Conservation (phyloP, 2,113 vertebrate species). For the Caretta caretta region DNA sequence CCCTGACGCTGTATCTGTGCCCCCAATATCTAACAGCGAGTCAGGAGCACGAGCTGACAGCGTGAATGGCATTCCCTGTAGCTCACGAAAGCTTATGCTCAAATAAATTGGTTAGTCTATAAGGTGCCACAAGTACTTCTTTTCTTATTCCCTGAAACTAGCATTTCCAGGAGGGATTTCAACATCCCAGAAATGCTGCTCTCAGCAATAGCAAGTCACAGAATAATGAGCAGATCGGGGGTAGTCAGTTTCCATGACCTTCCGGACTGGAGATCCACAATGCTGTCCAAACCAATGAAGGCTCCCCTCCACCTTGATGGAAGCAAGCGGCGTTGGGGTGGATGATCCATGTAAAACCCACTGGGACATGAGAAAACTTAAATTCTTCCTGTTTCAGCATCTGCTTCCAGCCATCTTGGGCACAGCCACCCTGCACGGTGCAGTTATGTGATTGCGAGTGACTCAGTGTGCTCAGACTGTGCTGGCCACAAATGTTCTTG, state of each 20-base stretch:
- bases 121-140: too few species aligned
- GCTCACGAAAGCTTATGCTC: too few species aligned
- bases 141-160: not conserved
- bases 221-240: not conserved
- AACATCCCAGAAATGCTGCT: not conserved
- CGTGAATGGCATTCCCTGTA: not conserved
- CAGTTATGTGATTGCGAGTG: not conserved
- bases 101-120: too few species aligned
- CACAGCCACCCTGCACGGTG: accelerated
- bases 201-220: not conserved
- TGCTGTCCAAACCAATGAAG: not conserved
- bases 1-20: not conserved
- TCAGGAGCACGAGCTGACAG: not conserved
- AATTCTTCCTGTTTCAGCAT: not conserved
- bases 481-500: not conserved
- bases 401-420: accelerated
- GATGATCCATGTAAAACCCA: not conserved
- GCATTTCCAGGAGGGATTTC: not conserved
- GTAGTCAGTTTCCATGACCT: not conserved
- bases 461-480: not conserved
- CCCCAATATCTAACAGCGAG: not conserved
- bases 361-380: accelerated
- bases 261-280: not conserved
- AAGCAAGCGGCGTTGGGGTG: too few species aligned
- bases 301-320: not conserved